Base-by-base conservation (phyloP, 2,888 invertebrate genomes). In the Lasioglossum villosulum region DNA sequence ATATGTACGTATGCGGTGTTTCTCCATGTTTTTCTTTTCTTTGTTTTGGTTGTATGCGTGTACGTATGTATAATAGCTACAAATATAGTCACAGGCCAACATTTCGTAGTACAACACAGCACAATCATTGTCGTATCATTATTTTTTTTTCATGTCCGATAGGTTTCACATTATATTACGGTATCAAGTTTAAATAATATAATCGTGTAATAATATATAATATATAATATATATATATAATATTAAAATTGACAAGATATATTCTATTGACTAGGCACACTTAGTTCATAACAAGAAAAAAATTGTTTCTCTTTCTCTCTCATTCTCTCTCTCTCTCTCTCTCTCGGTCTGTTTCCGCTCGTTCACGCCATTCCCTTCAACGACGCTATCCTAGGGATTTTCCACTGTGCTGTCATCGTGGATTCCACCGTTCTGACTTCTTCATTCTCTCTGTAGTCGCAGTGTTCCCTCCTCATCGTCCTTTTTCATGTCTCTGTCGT, bases 201-300 rank as follows among this genome's bases (percentile, higher is more conserved):
- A 93, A 92, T 94, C 91, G 92, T 93, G 48, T 73, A 93, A 93
- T 94, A 93, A 93, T 94, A 93, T 93, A 91, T 92, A 91, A 86
- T 87, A 92, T 93, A 91, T 92, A 91, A 91, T 90, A 93, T 93
- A 93, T 93, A 37, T 37, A 92, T 93, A 91, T 93, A 93, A 94
- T 94, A 94, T 94, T 96, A 96, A 96, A 96, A 96, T 96, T 96
- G 96, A 96, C 96, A 95, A 96, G 96, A 96, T 95, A 94, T 94
- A 96, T 96, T 96, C 96, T 96, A 96, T 96, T 96, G 96, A 96
- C 96, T 96, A 96, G 96, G 96, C 96, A 96, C 96, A 96, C 96
- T 96, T 96, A 96, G 96, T 96, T 96, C 95, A 95, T 96, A 95
- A 96, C 96, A 96, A 96, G 96, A 96, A 96, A 96, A 96, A 96